Base-by-base conservation (phyloP, 1,140 invertebrate genomes). In the Drosophila burlai region DNA sequence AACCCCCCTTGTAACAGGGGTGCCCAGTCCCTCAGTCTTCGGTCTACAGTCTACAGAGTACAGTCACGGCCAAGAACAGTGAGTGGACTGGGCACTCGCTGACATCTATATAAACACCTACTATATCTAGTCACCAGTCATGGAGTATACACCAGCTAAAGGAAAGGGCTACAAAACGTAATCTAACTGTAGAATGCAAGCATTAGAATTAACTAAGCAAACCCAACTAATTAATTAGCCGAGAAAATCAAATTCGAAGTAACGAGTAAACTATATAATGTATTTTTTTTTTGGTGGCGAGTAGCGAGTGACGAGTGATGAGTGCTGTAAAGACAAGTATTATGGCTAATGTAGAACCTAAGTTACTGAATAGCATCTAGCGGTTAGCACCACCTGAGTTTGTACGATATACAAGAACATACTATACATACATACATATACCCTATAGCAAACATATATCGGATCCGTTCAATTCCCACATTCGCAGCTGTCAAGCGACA, bases 331-430 rank as follows among this genome's bases (percentile, higher is more conserved):
- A 43, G 45, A 73, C 67, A 73, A 73, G 71, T 73, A 73, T 73
- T 73, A 73, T 43, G 55, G 71, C 68, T 73, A 73, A 61, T 61
- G 71, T 73, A 73, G 55, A 61, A 42, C 68, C 57, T 73, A 73
- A 73, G 71, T 73, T 73, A 73, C 71, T 73, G 67, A 73, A 61
- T 73, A 73, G 71, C 71, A 52, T 73, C 71, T 73, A 73, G 71
- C 71, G 26, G 29, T 73, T 73, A 73, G 71, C 71, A 73, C 67
- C 68, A 73, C 55, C 71, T 73, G 54, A 73, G 71, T 73, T 73
- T 73, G 71, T 73, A 73, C 73, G 29, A 67, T 47, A 74, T 67
- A 74, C 36, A 80, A 46, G 50, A 54, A 80, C 57, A 61, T 24
- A 80, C 26, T 54, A 74, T 29, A 34, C 11, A 34, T 34, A 67